Base-by-base conservation (phyloP, 2,797 vertebrate species). In the Halcyon leucocephala region DNA sequence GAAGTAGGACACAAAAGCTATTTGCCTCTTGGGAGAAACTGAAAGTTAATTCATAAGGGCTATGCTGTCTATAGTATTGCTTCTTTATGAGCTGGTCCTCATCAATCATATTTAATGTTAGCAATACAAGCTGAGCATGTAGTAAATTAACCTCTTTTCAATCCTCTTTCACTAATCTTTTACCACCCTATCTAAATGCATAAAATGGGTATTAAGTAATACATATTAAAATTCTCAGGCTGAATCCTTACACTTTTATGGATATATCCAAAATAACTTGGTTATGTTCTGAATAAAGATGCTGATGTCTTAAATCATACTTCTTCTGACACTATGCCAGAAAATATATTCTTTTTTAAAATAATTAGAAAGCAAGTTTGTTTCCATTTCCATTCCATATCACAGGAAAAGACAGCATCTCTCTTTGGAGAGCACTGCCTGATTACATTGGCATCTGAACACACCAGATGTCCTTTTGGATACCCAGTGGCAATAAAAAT, bases 81-180 rank as follows among this genome's bases (percentile, higher is more conserved):
- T 79, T 42, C 71, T 86, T 82, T 69, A n/a, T 61, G 31, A 94
- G 33, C 49, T 91, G 35, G 22, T 81, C 33, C 35, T 93, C 46
- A 7, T 86, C 80, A 90, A 7, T 85, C 71, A 72, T 46, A 58
- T 84, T 91, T 91, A 72, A 76, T 89, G 39, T 60, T 82, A 69
- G 39, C 35, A 76, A 62, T 66, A 46, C 55, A 93, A 86, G 41
- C 42, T 89, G 54, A 84, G 31, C 2, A 1, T 69, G 42, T 55
- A 55, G 58, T 77, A 89, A 92, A 94, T 93, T 76, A 84, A 86
- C 33, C 41, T 91, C 55, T 86, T 84, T 72, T 46, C 74, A 82
- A 33, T 69, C 82, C 14, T 89, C 51, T 89, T 91, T 82, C 42
- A 31, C 37, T 90, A 33, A 93, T 76, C 73, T 79, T 90, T 84